Evolutionary conservation across 2,113 vertebrate genomes (phyloP), one percentile per base, ranked within the genome.

Genomic region (Plecturocebus donacophilus): DNA sequence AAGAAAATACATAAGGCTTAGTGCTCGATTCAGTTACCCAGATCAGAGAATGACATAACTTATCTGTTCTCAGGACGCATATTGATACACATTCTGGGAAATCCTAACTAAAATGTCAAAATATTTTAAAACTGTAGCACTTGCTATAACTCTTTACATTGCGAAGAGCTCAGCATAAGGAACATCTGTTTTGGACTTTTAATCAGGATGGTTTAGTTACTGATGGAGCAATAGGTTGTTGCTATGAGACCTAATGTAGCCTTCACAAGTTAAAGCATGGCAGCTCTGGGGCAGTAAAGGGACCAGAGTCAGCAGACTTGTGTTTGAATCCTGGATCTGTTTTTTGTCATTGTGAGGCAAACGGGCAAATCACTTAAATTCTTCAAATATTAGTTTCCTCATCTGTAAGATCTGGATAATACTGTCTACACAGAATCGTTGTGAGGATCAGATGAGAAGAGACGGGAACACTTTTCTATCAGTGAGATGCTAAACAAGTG

Each of bases 331-430:
- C 17, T 83, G 13, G 32, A 87, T 56, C 42, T 71, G 49, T 23
- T 58, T 96, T 71, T 92, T 77, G 52, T 93, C 38, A 77, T 71
- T 90, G 10, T 64, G 54, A 66, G 35, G 86, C 38, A 40, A 77
- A 79, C 86, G 70, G 38, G 38, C 20, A 93, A 91, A 88, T 80
- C 61, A 92, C 32, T 54, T 80, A 70, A 45, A 70, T 75, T 87
- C 25, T 97, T 93, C 84, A 61, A 91, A 87, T 97, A 77, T 83
- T 77, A 75, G 35, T 87, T 75, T 88, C 40, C 32, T 90, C 27
- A 92, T 94, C 68, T 82, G 75, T 40, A 76, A 90, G 58, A 83
- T 94, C 25, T 83, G 58, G 13, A 77, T 90, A 83, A 92, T 92
- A 49, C 82, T 89, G 80, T 92, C 84, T 92, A 30, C 82, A 68